Percentiles rank a stretch among this genome's conserved stretches.
These are phyloP conservation scores for Chloroclysta siterata DNA, from an alignment of 2,888 invertebrate species.

Conservation along the genomic window DNA sequence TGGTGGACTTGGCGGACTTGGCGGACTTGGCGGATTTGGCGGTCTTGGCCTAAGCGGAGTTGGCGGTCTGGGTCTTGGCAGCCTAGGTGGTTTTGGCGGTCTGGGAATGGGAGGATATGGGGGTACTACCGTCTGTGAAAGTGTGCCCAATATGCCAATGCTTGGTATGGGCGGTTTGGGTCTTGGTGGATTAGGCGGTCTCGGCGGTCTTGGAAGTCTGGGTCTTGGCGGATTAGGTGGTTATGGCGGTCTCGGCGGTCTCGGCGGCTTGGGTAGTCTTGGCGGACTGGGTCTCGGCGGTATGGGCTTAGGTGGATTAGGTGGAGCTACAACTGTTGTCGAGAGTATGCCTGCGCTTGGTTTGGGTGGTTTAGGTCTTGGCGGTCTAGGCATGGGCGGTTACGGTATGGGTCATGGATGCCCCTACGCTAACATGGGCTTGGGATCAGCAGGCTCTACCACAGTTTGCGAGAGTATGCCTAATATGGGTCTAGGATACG, in stretches of 20 bases:
- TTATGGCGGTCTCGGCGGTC: neutral
- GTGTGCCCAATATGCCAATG: neutral
- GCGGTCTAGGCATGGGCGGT: neutral
- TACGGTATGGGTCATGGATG: neutral
- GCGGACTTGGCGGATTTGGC: neutral
- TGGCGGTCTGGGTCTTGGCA: neutral
- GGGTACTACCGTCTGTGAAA: conserved; percentile 1
- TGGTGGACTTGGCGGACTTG: neutral
- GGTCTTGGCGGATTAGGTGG: neutral
- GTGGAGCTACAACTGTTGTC: neutral
- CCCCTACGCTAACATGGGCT: neutral
- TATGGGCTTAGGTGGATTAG: neutral
- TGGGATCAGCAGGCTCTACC: neutral
- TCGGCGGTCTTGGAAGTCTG: neutral
- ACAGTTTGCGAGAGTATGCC: neutral
- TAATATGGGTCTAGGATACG: neutral
- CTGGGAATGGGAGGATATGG: neutral
- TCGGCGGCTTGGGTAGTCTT: no score
- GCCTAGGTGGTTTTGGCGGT: neutral
- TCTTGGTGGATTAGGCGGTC: neutral
- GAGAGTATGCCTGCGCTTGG: neutral
- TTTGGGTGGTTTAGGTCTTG: neutral
- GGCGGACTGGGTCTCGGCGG: neutral
- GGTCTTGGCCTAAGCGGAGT: neutral
- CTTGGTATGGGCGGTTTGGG: neutral